Evolutionary conservation across 2,888 invertebrate genomes (phyloP).

Genomic region (Merodon equestris): DNA sequence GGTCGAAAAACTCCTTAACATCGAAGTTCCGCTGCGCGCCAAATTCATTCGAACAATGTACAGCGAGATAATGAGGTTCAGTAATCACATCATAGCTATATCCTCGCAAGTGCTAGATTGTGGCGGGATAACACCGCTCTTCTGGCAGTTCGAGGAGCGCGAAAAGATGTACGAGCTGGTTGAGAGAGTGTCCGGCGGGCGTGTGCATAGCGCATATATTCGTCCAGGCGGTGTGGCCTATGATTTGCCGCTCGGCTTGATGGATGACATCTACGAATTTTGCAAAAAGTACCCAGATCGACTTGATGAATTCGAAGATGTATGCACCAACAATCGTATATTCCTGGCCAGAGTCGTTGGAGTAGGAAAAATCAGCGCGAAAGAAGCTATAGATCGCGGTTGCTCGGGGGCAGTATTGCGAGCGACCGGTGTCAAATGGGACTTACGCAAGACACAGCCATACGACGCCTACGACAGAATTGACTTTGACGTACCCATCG

Average conservation of each 20-base stretch:
- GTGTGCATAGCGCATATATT: constrained; percentile 91
- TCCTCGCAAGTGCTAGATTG: constrained; percentile 88
- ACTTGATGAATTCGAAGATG: constrained; percentile 91
- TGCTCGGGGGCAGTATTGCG: constrained; percentile 88
- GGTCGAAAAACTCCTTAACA: constrained; percentile 89
- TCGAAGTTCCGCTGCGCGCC: constrained; percentile 87
- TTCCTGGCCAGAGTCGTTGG: constrained; percentile 86
- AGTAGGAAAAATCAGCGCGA: constrained; percentile 86
- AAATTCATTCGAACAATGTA: constrained; percentile 89
- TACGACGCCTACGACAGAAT: constrained; percentile 91
- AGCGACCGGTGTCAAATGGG: constrained; percentile 92
- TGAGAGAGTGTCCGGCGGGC: constrained; percentile 89
- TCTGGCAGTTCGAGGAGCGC: constrained; percentile 94
- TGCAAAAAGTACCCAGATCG: constrained; percentile 84
- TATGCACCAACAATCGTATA: constrained; percentile 87
- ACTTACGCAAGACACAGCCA: constrained; percentile 88
- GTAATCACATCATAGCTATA: constrained; percentile 89
- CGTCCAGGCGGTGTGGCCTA: constrained; percentile 89
- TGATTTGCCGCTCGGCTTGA: constrained; percentile 86
- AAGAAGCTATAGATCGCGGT: constrained; percentile 88
- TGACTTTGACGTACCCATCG: constrained; percentile 91
- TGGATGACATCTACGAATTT: constrained; percentile 89
- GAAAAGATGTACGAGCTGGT: constrained; percentile 92
- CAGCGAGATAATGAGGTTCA: constrained; percentile 87
- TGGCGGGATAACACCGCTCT: constrained; percentile 93